These are phyloP conservation scores for Luperina testacea DNA, from an alignment of 2,888 invertebrate genomes.

Conservation along the genomic window DNA sequence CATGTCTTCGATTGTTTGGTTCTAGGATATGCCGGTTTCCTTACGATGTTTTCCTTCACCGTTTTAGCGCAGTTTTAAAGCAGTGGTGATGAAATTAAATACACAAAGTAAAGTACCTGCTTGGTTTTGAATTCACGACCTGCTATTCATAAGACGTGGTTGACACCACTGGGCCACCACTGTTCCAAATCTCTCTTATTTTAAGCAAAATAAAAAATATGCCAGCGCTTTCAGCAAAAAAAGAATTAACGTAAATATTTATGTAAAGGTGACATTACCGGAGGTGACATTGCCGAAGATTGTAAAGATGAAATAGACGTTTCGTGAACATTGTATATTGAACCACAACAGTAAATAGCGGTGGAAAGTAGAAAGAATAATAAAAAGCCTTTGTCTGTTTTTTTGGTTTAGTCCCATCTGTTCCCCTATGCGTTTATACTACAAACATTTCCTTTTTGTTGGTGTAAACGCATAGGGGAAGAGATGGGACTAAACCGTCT, in stretches of 20 bases:
- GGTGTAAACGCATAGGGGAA: too few species aligned
- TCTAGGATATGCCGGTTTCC: background rate
- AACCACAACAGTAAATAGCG: background rate
- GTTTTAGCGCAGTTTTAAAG: background rate
- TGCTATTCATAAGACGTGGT: too few species aligned
- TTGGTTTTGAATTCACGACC: too few species aligned
- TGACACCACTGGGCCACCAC: too few species aligned
- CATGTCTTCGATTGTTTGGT: background rate
- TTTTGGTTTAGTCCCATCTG: too few species aligned
- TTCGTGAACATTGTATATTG: background rate
- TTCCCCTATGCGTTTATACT: too few species aligned
- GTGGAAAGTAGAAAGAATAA: background rate
- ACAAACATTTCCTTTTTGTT: too few species aligned
- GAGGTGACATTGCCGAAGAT: background rate
- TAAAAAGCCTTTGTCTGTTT: background rate
- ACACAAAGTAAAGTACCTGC: background rate
- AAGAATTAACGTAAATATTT: background rate
- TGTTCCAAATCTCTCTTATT: background rate
- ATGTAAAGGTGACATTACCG: too few species aligned
- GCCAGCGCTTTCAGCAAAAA: background rate
- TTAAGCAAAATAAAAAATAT: background rate
- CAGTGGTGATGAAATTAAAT: background rate
- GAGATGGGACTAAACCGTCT: too few species aligned
- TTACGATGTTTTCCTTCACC: background rate
- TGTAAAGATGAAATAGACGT: background rate